Conservation (phyloP, 2,113 vertebrate species). For the Edolisoma coerulescens region DNA sequence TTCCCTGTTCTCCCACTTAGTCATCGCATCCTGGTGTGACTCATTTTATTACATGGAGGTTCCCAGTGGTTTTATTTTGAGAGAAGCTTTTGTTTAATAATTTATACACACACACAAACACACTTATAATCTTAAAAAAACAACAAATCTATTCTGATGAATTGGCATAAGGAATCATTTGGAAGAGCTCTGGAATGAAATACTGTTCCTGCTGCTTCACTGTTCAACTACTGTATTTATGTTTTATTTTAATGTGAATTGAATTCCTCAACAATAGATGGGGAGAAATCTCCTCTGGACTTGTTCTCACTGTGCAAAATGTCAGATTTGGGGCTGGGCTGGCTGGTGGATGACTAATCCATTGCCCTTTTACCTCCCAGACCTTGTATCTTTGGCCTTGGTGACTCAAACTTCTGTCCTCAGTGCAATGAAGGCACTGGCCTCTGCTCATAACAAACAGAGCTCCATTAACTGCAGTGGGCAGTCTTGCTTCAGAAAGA, state of each 20-base stretch:
- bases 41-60: conserved; percentile 83
- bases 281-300: conserved; percentile 4
- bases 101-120: conserved; percentile 63
- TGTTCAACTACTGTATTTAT: conserved; percentile 6
- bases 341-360: conserved; percentile 60
- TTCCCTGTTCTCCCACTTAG: conserved; percentile 87
- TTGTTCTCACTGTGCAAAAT: conserved; percentile 63
- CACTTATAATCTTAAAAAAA: conserved; percentile 30
- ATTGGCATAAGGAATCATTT: not conserved
- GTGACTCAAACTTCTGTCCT: conserved; percentile 65
- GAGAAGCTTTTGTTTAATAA: conserved; percentile 74
- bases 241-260: not conserved
- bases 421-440: conserved; percentile 17
- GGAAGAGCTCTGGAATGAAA: not conserved
- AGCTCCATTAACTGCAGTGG: not conserved
- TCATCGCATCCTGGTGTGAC: conserved; percentile 84
- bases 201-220: not conserved
- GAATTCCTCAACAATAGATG: conserved; percentile 20
- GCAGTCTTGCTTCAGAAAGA: not conserved
- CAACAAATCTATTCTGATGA: conserved; percentile 44
- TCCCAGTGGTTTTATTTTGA: conserved; percentile 82
- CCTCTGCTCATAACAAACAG: not conserved
- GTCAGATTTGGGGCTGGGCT: conserved; percentile 65
- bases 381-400: conserved; percentile 63
- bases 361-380: conserved; percentile 65